A percentile compares a stretch with the other conserved stretches of the same genome.
Evolutionary conservation across 2,113 vertebrate genomes (phyloP).

Genomic region (Nerophis ophidion): DNA sequence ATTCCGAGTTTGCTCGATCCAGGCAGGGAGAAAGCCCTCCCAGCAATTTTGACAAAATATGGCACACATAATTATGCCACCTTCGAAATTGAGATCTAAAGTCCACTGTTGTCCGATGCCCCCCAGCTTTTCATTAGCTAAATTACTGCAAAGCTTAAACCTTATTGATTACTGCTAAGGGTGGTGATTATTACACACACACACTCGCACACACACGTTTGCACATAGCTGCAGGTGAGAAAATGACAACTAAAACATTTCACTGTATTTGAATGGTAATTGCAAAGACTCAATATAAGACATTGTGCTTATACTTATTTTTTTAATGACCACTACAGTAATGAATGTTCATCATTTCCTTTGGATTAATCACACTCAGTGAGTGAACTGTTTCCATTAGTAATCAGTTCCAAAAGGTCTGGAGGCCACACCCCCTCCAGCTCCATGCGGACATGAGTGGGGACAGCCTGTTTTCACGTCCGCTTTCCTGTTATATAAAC

Average conservation of each 20-base stretch:
- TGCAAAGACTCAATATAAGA: slow-evolving; percentile 1
- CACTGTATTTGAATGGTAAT: slow-evolving; percentile 18
- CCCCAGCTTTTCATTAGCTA: slow-evolving; percentile 76
- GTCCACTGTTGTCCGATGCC: slow-evolving; percentile 55
- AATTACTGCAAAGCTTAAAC: slow-evolving; percentile 65
- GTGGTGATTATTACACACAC: slow-evolving; percentile 59
- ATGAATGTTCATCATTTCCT: no score
- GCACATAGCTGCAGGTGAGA: slow-evolving; percentile 40
- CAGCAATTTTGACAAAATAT: slow-evolving; percentile 63
- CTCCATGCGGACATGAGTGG: no score
- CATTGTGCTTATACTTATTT: no score
- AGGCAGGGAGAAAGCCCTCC: slow-evolving; percentile 49
- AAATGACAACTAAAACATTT: slow-evolving; percentile 35
- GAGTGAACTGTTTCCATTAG: no score
- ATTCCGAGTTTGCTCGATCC: slow-evolving; percentile 54
- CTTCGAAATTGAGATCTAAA: slow-evolving; percentile 63
- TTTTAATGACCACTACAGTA: no score
- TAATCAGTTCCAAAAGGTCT: no score
- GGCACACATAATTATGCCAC: slow-evolving; percentile 65
- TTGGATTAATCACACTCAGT: no score
- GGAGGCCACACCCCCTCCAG: no score
- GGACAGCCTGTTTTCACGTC: no score
- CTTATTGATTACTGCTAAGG: slow-evolving; percentile 67
- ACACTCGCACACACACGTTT: slow-evolving; percentile 7
- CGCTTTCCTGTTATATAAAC: no score